Evolutionary conservation across 2,113 vertebrate genomes (phyloP).

Genomic region (Petrocephalus zakoni): DNA sequence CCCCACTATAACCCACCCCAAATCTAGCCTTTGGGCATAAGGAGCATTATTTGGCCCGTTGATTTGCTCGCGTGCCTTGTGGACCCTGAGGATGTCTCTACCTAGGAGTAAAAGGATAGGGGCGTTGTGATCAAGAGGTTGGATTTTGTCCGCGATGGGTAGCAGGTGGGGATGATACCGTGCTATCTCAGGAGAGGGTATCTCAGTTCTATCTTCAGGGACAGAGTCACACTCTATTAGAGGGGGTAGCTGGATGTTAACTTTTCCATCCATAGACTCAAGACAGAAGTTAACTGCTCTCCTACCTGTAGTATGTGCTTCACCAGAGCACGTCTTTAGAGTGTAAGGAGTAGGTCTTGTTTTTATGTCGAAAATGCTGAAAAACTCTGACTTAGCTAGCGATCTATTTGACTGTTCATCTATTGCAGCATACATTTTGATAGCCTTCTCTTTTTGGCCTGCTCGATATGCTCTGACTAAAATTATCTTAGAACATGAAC

Average conservation of each 20-base stretch:
- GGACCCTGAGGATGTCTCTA: constrained; percentile 6
- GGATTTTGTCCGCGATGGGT: neutral
- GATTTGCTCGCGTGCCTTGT: constrained; percentile 18
- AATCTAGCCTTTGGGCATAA: no score
- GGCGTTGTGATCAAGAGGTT: neutral
- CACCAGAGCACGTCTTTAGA: constrained; percentile 19
- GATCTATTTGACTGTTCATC: constrained; percentile 5
- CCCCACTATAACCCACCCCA: no score
- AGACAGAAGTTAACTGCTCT: constrained; percentile 9
- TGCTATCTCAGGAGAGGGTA: constrained; percentile 9
- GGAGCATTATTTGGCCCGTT: no score
- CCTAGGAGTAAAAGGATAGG: constrained; percentile 16
- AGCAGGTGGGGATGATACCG: neutral
- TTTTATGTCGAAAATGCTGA: neutral
- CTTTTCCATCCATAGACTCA: neutral
- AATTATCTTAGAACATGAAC: constrained; percentile 28
- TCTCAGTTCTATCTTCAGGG: constrained; percentile 23
- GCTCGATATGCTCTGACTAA: constrained; percentile 8
- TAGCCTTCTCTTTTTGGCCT: constrained; percentile 1
- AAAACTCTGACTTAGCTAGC: constrained; percentile 4
- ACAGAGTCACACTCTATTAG: constrained; percentile 19
- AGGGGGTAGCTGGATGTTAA: neutral
- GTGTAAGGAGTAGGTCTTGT: neutral
- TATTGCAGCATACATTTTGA: neutral
- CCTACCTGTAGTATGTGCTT: neutral